These are phyloP conservation scores for Hypanus sabinus DNA, from an alignment of 2,113 vertebrate species.

Conservation along the genomic window DNA sequence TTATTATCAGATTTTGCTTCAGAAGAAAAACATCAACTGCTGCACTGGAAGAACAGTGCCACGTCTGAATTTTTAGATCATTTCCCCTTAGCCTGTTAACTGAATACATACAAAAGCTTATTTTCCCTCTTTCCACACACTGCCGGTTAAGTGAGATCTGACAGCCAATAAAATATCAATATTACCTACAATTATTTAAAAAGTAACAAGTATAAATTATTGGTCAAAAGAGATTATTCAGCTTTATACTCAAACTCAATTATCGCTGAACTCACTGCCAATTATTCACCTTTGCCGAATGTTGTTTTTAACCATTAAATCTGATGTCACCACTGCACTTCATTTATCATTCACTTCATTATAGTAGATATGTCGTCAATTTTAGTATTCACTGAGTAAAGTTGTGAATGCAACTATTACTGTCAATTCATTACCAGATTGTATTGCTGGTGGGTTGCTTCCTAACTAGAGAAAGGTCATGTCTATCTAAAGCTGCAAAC, in stretches of 20 bases:
- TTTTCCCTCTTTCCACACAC: neutral
- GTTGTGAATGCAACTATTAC: neutral
- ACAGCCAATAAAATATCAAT: neutral
- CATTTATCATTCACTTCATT: neutral
- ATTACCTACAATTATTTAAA: neutral
- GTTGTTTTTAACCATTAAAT: neutral
- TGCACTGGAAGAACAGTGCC: too few species aligned
- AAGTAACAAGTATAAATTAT: neutral
- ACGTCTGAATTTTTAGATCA: neutral
- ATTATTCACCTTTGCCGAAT: neutral
- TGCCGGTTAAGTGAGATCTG: neutral
- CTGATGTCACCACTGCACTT: neutral
- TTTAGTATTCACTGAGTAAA: neutral
- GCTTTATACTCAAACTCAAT: neutral
- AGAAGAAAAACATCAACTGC: too few species aligned
- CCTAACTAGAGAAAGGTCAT: neutral
- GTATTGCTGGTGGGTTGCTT: neutral
- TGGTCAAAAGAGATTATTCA: neutral
- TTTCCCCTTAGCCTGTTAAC: neutral
- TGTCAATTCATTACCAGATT: neutral
- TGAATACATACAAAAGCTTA: neutral
- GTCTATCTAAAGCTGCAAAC: neutral
- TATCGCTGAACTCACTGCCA: neutral
- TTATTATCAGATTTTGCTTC: too few species aligned
- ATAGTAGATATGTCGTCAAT: neutral